Evolutionary conservation across 1,140 invertebrate genomes (phyloP), one percentile per base, ranked within the genome.

Genomic region (Scylla paramamosain): DNA sequence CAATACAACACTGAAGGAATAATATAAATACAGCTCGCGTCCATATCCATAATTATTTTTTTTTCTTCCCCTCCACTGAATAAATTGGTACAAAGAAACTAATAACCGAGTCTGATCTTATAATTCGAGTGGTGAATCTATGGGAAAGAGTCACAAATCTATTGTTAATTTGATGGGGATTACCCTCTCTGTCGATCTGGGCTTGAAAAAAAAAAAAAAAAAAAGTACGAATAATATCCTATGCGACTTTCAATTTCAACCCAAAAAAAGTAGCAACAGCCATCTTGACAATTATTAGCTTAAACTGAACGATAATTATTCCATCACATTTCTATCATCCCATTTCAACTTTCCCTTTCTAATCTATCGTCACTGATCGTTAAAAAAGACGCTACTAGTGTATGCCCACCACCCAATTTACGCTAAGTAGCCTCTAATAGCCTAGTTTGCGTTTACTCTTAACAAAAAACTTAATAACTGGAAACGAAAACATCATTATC

Each of bases 61-160:
- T 84, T 84, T 84, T 84, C 83, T 84, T 84, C 20, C 67, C 67
- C 67, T 12, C 67, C 67, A n/a, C 52, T n/a, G 6, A 77, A 77
- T n/a, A 7, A 39, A n/a, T 77, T n/a, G 8, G 6, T 7, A 77
- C 67, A 77, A 77, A n/a, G 67, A 77, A 77, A 77, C 10, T 77
- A 77, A 77, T n/a, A n/a, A 8, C 25, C 67, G 67, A 12, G 25
- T 25, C 67, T n/a, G 67, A 77, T 77, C 67, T 77, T 77, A n/a
- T 2, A 77, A 77, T n/a, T 77, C 67, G 10, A 8, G 52, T 6
- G 6, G 39, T 39, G 39, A 77, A 77, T 59, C 12, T 77, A 77
- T n/a, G 20, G 52, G 16, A 59, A 59, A 4, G 16, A 59, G 10
- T 4, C 52, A n/a, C n/a, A n/a, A n/a, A n/a, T n/a, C n/a, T n/a